Percentiles rank a stretch among this genome's conserved stretches.
Evolutionary conservation across 2,888 invertebrate species (phyloP).

Genomic region (Nomada hirtipes): DNA sequence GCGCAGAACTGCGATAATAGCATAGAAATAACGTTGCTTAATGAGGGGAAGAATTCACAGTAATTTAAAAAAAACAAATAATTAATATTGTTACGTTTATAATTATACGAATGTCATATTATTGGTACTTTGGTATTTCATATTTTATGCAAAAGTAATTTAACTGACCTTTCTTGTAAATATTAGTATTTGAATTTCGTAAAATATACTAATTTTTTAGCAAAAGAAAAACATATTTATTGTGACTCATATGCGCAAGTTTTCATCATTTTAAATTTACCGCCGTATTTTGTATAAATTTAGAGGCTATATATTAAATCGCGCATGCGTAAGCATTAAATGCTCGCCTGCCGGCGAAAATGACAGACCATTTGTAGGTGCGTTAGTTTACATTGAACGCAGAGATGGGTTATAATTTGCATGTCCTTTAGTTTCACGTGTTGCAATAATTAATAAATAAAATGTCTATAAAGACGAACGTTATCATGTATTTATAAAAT

Average conservation of each 20-base stretch:
- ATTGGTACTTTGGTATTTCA: conserved; percentile 17
- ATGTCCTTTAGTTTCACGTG: not conserved
- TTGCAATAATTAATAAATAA: not conserved
- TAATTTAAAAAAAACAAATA: conserved; percentile 1
- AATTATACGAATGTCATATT: not conserved
- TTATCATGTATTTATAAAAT: not conserved
- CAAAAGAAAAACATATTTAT: conserved; percentile 1
- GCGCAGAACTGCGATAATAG: conserved; percentile 16
- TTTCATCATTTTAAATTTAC: conserved; percentile 15
- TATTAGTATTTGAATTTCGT: not conserved
- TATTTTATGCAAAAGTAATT: conserved; percentile 16
- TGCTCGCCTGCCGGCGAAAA: conserved; percentile 24
- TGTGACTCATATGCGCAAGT: not conserved
- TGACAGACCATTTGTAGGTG: not conserved
- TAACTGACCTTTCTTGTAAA: conserved; percentile 6
- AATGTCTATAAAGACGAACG: not conserved
- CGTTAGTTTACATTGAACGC: conserved; percentile 14
- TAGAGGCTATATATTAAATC: not conserved
- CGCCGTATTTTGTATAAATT: not conserved
- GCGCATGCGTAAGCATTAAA: conserved; percentile 40
- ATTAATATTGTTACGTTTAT: not conserved
- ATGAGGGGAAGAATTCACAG: not conserved
- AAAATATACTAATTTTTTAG: conserved; percentile 15
- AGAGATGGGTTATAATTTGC: conserved; percentile 8
- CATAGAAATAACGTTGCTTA: conserved; percentile 55